A percentile compares a stretch with the other conserved stretches of the same genome.
Evolutionary conservation across 2,797 vertebrate species (phyloP).

Genomic region (Sebastes trivittatus): DNA sequence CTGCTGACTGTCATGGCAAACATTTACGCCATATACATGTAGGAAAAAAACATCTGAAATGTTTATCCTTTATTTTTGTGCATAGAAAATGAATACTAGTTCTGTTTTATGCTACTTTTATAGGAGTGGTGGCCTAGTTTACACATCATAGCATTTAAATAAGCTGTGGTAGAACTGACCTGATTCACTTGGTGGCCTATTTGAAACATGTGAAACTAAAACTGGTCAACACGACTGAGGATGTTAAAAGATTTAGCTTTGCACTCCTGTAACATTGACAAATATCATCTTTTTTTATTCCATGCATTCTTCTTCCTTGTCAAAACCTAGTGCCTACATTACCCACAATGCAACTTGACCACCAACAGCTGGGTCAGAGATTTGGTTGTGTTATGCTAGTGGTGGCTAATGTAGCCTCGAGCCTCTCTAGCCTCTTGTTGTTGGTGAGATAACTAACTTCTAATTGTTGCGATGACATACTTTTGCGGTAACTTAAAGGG

Average conservation of each 20-base stretch:
- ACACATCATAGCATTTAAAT: neutral
- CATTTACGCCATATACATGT: neutral
- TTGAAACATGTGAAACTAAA: neutral
- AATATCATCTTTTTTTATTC: neutral
- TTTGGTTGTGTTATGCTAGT: neutral
- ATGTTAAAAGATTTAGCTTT: neutral
- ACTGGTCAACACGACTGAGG: neutral
- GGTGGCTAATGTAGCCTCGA: neutral
- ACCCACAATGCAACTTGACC: neutral
- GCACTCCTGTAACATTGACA: neutral
- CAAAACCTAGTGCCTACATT: neutral
- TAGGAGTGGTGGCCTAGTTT: too few species aligned
- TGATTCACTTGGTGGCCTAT: neutral
- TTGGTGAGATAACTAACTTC: neutral
- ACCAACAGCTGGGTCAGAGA: neutral
- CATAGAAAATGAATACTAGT: neutral
- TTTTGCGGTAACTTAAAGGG: neutral
- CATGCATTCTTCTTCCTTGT: neutral
- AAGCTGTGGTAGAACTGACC: neutral
- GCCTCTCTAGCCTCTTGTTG: neutral
- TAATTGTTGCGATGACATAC: neutral
- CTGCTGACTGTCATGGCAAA: neutral
- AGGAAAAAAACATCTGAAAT: neutral
- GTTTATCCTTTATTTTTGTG: neutral
- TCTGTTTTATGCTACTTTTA: neutral